Percentiles rank a stretch among this genome's conserved stretches.
phyloP scores from a whole-genome alignment of 1,140 invertebrate genomes.

The Venturia canescens region DNA sequence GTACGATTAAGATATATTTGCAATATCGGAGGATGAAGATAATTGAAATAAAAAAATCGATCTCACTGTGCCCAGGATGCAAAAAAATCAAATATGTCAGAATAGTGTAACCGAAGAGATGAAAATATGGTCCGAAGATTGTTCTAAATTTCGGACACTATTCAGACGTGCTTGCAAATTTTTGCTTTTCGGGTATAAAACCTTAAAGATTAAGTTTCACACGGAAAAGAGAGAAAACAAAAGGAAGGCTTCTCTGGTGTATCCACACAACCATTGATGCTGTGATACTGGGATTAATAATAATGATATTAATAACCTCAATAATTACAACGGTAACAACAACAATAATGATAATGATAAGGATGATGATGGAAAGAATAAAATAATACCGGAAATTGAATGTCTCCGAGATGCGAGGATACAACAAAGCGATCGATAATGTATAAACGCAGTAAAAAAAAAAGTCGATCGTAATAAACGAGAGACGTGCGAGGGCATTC shows the following conservation, averaged over 20 bases:
- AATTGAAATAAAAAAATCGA: not conserved
- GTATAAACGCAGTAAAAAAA: too few relatives aligned
- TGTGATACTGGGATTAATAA: constrained; percentile 5
- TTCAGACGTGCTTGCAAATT: too few relatives aligned
- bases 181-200: not conserved
- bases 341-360: too few relatives aligned
- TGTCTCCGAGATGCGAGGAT: too few relatives aligned
- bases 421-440: too few relatives aligned
- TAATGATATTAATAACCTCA: not conserved
- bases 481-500: not conserved
- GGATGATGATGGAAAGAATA: too few relatives aligned
- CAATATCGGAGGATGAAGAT: not conserved
- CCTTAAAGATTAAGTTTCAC: constrained; percentile 2
- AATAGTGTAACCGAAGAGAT: too few relatives aligned
- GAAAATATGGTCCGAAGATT: too few relatives aligned
- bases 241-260: not conserved
- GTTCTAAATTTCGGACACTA: too few relatives aligned
- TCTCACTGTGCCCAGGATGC: not conserved
- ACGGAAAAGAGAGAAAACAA: not conserved
- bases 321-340: too few relatives aligned
- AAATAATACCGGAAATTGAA: not conserved
- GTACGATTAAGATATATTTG: not conserved
- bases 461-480: not conserved
- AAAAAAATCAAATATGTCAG: too few relatives aligned
- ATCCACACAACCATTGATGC: not conserved